Evolutionary conservation across 2,797 vertebrate genomes (phyloP).

Genomic region (Eospalax fontanierii): DNA sequence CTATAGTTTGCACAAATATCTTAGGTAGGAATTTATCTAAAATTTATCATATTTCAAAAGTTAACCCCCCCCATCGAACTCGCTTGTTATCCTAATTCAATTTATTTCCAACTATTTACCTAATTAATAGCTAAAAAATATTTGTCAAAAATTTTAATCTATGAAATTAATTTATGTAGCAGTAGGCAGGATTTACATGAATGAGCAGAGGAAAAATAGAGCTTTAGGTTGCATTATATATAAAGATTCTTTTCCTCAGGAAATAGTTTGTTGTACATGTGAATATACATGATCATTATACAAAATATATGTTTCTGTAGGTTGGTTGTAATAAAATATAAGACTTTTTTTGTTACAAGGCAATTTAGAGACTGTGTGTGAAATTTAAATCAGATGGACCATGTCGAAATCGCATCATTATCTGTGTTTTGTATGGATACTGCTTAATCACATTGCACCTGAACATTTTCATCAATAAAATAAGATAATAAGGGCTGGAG

Average conservation of each 20-base stretch:
- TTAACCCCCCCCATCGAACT: not conserved
- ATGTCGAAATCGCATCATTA: not conserved
- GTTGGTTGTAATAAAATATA: not conserved
- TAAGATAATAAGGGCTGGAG: not conserved
- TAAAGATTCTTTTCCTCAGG: not conserved
- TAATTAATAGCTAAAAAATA: not conserved
- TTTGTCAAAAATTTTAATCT: not conserved
- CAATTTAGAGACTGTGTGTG: not conserved
- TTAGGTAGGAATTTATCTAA: not conserved
- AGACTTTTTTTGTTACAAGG: not conserved
- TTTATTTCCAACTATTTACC: not conserved
- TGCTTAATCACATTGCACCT: not conserved
- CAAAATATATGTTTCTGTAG: conserved; percentile 26
- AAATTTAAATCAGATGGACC: not conserved
- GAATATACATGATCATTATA: not conserved
- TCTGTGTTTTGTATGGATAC: not conserved
- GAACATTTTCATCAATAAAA: conserved; percentile 2
- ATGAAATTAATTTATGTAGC: not conserved
- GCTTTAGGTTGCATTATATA: not conserved
- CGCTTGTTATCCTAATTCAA: not conserved
- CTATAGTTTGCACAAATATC: conserved; percentile 7
- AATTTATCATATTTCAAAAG: conserved; percentile 11
- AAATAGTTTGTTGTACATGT: not conserved
- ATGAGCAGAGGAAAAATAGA: not conserved
- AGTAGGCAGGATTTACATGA: conserved; percentile 19